A percentile compares a stretch with the other conserved stretches of the same genome.
phyloP scores from a whole-genome alignment of 1,140 invertebrate genomes.

The Charaxes varanes region DNA sequence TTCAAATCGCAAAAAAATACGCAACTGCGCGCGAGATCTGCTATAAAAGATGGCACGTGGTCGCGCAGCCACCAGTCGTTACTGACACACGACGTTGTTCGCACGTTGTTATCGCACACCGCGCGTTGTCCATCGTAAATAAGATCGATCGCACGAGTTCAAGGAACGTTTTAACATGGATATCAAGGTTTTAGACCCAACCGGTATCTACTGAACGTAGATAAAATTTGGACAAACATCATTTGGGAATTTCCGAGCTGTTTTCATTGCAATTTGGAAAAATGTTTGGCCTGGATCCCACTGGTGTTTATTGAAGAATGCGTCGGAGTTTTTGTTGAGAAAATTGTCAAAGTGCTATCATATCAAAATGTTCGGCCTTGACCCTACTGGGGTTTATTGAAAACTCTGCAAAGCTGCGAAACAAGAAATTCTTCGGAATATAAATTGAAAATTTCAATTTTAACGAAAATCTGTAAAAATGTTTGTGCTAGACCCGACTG shows the following conservation, averaged over 20 bases:
- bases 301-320: conserved; percentile 26
- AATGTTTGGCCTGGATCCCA: conserved; percentile 36
- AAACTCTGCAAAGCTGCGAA: conserved; percentile 11
- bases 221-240: conserved; percentile 18
- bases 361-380: conserved; percentile 50
- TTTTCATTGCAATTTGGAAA: conserved; percentile 16
- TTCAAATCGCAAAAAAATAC: conserved; percentile 67
- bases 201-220: conserved; percentile 54
- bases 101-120: conserved; percentile 39
- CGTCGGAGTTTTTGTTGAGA: conserved; percentile 1
- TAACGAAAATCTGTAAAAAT: conserved; percentile 32
- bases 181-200: conserved; percentile 62
- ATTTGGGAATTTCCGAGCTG: conserved; percentile 14
- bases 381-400: conserved; percentile 60
- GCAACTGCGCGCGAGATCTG: conserved; percentile 53
- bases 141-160: conserved; percentile 58
- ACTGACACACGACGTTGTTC: conserved; percentile 36
- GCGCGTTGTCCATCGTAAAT: conserved; percentile 56
- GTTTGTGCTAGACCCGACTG: conserved; percentile 53
- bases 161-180: conserved; percentile 48
- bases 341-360: neutral
- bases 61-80: conserved; percentile 50
- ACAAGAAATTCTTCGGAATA: too few species aligned
- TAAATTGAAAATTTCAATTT: too few species aligned
- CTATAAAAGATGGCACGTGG: conserved; percentile 66